phyloP scores from a whole-genome alignment of 2,797 vertebrate species.

The Carduelis carduelis region DNA sequence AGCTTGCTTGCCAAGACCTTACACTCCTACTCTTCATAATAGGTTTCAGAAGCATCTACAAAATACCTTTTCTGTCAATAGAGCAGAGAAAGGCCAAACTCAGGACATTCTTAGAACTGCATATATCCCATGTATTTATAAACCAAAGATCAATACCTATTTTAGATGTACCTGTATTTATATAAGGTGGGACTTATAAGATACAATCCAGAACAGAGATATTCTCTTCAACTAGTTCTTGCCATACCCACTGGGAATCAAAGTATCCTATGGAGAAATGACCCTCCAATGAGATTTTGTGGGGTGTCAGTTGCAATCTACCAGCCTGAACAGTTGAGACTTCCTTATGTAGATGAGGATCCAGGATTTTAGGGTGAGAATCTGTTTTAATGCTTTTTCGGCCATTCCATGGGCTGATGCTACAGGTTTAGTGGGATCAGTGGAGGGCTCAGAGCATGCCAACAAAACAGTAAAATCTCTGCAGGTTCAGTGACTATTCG shows the following conservation, averaged over 20 bases:
- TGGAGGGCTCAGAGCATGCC: not conserved
- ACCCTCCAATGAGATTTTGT: not conserved
- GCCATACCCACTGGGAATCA: not conserved
- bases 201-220: not conserved
- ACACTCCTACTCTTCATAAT: not conserved
- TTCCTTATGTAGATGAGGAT: not conserved
- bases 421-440: not conserved
- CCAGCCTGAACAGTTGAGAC: not conserved
- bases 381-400: not conserved
- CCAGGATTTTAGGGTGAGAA: not conserved
- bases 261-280: not conserved
- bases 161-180: not conserved
- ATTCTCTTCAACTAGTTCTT: not conserved
- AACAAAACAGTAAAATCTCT: not conserved
- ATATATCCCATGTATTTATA: not conserved
- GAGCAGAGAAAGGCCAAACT: not conserved
- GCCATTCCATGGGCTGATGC: not conserved
- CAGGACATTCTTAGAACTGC: not conserved
- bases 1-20: not conserved
- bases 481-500: not conserved
- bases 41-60: not conserved
- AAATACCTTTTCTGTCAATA: not conserved
- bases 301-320: not conserved
- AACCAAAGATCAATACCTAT: not conserved
- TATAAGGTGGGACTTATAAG: not conserved